Evolutionary conservation across 2,113 vertebrate genomes (phyloP).

Genomic region (Muntiacus muntjak): DNA sequence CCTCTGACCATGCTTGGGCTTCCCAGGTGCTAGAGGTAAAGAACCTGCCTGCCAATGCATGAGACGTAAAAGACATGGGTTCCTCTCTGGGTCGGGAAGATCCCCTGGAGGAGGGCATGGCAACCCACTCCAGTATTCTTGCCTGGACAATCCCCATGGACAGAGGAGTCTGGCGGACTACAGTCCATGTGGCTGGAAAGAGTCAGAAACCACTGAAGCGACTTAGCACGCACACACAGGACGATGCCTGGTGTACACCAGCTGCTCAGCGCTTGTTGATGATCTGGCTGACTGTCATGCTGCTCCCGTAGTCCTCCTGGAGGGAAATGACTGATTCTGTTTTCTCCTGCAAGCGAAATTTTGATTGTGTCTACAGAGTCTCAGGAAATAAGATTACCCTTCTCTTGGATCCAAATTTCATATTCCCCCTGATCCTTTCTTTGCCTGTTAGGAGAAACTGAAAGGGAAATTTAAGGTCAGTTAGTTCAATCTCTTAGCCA

Average conservation of each 20-base stretch:
- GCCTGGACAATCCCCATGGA: background rate
- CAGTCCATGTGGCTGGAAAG: background rate
- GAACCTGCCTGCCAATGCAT: background rate
- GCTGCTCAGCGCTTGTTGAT: background rate
- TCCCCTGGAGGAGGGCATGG: background rate
- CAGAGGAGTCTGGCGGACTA: background rate
- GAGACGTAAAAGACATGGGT: background rate
- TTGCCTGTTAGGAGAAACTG: background rate
- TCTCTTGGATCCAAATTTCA: background rate
- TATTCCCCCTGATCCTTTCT: fast-evolving
- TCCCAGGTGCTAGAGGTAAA: background rate
- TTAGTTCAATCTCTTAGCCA: background rate
- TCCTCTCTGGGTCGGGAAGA: background rate
- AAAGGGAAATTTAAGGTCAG: background rate
- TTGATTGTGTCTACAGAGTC: background rate
- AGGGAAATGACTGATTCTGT: background rate
- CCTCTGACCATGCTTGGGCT: background rate
- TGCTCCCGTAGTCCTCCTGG: background rate
- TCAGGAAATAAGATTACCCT: background rate
- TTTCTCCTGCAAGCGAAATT: background rate
- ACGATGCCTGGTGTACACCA: background rate
- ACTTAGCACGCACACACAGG: background rate
- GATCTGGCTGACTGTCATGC: background rate
- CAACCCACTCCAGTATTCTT: background rate
- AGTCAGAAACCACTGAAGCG: background rate